Conservation (phyloP, 2,113 vertebrate genomes). For the Platichthys flesus region DNA sequence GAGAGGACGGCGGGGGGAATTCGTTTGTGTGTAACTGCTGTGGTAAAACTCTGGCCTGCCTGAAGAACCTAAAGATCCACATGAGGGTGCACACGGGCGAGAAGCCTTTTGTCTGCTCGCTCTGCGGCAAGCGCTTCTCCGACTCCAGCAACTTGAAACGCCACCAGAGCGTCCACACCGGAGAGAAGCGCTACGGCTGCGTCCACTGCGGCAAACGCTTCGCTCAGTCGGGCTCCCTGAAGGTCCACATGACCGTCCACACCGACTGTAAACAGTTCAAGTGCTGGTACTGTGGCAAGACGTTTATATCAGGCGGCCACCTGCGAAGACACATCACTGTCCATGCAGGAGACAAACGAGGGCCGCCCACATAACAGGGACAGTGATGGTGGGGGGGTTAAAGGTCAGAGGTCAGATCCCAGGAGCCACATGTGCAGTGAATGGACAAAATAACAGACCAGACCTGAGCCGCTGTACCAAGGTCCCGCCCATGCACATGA, state of each 20-base stretch:
- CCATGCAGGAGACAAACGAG: slow-evolving; percentile 46
- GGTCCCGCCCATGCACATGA: too few species aligned
- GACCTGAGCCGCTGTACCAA: too few species aligned
- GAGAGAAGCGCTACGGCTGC: slow-evolving; percentile 79
- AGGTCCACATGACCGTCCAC: slow-evolving; percentile 79
- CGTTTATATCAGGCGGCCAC: slow-evolving; percentile 73
- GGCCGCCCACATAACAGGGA: background rate
- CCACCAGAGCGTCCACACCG: slow-evolving; percentile 80
- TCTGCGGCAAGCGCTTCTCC: slow-evolving; percentile 79
- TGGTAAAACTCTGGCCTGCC: slow-evolving; percentile 74
- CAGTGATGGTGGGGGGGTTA: background rate
- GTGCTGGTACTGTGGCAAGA: slow-evolving; percentile 71
- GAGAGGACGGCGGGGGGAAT: slow-evolving; percentile 24
- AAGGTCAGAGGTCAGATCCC: background rate
- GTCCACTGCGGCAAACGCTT: slow-evolving; percentile 80
- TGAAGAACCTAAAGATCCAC: slow-evolving; percentile 80
- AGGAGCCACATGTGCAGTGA: too few species aligned
- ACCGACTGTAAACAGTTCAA: slow-evolving; percentile 72
- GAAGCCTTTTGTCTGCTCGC: slow-evolving; percentile 75
- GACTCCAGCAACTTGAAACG: slow-evolving; percentile 80
- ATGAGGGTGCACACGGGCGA: slow-evolving; percentile 79
- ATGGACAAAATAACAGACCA: too few species aligned
- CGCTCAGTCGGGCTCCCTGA: slow-evolving; percentile 76
- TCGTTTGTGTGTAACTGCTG: slow-evolving; percentile 67
- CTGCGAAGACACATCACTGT: slow-evolving; percentile 65